Evolutionary conservation across 1,140 invertebrate species (phyloP), one percentile per base, ranked within the genome.

Genomic region (Anastrepha ludens): DNA sequence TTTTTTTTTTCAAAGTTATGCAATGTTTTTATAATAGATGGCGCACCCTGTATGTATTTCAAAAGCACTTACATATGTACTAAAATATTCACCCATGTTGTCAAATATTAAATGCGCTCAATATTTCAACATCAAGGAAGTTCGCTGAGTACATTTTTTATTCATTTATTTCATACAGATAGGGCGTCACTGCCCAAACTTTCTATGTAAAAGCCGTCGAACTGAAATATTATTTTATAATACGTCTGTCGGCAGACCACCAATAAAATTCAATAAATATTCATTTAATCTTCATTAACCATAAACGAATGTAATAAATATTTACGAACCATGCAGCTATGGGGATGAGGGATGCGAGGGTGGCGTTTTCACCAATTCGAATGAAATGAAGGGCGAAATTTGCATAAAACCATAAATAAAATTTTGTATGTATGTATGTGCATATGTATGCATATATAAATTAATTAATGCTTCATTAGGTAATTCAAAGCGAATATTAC

Each of bases 211-310:
- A 20, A 64, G 62, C n/a, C n/a, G 2, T 39, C 0, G 3, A 67
- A 67, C 13, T 67, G 65, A 39, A 67, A 41, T 13, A 67, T 67
- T 67, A 11, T 13, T 41, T 41, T 39, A 67, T 29, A 67, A 67
- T 67, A 20, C 29, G 29, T 67, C 39, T 67, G 39, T 41, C 29
- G 8, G 2, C 29, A 41, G 0, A 15, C 1, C 39, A 67, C 11
- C 65, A 67, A 67, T 29, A 67, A 67, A 67, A 67, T 20, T 67
- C 20, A 67, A 67, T 67, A 39, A 67, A 67, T 67, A 39, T 67
- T 67, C 29, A 67, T 11, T 67, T 67, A 67, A 39, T 41, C 39
- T 20, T 67, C 65, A 67, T 67, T 67, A 67, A 67, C 20, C 29
- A 67, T 67, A 9, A 20, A 67, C 39, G 29, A 67, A 41, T 67